Evolutionary conservation across 2,797 vertebrate species (phyloP), one percentile per base, ranked within the genome.

Genomic region (Syngnathus acus): DNA sequence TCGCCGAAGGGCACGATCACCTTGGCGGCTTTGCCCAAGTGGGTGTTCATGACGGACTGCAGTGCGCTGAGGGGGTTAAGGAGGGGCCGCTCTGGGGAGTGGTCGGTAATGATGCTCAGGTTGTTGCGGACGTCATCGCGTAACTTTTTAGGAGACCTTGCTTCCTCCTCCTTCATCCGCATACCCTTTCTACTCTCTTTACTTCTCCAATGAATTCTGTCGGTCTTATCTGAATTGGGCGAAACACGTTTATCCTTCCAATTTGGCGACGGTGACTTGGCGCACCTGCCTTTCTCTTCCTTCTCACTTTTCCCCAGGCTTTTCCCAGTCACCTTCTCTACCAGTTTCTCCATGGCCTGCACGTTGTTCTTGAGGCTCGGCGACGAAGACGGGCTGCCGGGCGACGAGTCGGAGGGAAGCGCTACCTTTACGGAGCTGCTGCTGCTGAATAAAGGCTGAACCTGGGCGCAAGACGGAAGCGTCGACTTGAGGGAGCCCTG

Each of bases 21-120:
- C 87, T 98, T 99, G 67, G 96, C 90, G 71, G 95, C 95, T 80
- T 98, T 98, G 55, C 96, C 96, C 79, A 99, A 87, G 83, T 99
- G 97, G 62, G 94, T 95, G 87, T 98, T 98, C 95, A 99, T 98
- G 87, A 99, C 96, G 67, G 96, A 97, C 87, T 98, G 96, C 87
- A 99, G 88, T 72, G 96, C 96, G 0, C 96, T 98, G 72, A 99
- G 86, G 3, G 96, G 97, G 84, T 93, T 99, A 82, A 98, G 93
- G 80, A 98, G 94, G 68, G 95, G 93, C 72, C 93, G 93, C 81
- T 98, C 96, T 5, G 93, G 90, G 0, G 93, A 93, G 86, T 97
- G 94, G 81, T 96, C 93, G 0, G 93, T 95, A 83, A 98, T 95
- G 79, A 96, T 94, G 64, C 92, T 91, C 82, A 95, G 88, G 83